phyloP scores from a whole-genome alignment of 30 jellyfish, hydroid and myxozoan species.

The Turritopsis dohrnii region DNA sequence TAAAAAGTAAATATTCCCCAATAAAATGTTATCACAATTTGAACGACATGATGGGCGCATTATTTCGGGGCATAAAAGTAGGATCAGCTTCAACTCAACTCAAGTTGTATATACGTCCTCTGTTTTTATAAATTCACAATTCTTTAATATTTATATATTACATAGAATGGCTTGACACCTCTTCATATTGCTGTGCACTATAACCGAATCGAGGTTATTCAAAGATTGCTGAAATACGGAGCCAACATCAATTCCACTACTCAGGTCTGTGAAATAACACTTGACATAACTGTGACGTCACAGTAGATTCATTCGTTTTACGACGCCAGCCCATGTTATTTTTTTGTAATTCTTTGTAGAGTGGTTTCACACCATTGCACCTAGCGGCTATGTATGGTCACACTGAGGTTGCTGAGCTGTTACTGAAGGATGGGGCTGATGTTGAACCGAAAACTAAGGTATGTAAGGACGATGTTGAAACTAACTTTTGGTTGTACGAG shows the following conservation, averaged over 20 bases:
- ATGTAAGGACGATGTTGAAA: not conserved
- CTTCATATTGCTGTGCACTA: slow-evolving; percentile 80
- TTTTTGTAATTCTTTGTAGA: slow-evolving; percentile 21
- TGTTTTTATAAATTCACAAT: too few relatives aligned
- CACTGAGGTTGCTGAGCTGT: slow-evolving; percentile 42
- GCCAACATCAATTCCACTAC: slow-evolving; percentile 57
- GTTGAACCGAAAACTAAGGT: slow-evolving; percentile 97
- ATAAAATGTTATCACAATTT: too few relatives aligned
- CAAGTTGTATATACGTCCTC: too few relatives aligned
- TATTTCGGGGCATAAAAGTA: too few relatives aligned
- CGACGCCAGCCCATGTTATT: not conserved
- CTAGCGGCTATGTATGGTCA: slow-evolving; percentile 74
- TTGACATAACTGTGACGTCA: too few relatives aligned
- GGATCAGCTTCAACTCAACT: too few relatives aligned
- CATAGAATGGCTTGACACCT: slow-evolving; percentile 87
- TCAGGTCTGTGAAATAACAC: too few relatives aligned
- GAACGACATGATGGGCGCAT: too few relatives aligned
- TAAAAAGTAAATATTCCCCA: too few relatives aligned
- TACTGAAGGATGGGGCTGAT: slow-evolving; percentile 81
- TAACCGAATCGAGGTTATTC: slow-evolving; percentile 68
- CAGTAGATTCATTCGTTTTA: too few relatives aligned
- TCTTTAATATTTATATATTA: too few relatives aligned
- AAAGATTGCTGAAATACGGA: slow-evolving; percentile 61
- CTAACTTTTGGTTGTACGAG: too few relatives aligned
- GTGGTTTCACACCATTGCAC: slow-evolving; percentile 91